Percentiles rank a stretch among this genome's conserved stretches.
These are phyloP conservation scores for Phocides pigmalion DNA, from an alignment of 1,140 invertebrate species.

Conservation along the genomic window DNA sequence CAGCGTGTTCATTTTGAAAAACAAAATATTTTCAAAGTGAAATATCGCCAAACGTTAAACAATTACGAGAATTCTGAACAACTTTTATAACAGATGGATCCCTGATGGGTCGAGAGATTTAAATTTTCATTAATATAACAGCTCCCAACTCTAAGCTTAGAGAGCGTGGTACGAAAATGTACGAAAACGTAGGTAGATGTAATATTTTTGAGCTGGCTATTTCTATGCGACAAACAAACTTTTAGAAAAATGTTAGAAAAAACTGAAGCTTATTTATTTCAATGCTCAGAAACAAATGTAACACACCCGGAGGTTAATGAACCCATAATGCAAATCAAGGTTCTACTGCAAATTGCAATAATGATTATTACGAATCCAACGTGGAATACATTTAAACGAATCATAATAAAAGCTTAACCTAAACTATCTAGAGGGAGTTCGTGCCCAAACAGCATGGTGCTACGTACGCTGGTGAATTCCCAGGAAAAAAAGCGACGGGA, in stretches of 20 bases:
- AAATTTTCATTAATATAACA: constrained; percentile 16
- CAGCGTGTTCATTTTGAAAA: neutral
- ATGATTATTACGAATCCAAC: no score
- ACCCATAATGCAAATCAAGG: no score
- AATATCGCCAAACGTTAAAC: neutral
- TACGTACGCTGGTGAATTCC: no score
- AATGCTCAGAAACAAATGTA: no score
- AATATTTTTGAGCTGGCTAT: neutral
- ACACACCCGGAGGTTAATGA: no score
- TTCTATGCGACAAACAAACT: neutral
- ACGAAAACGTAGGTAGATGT: neutral
- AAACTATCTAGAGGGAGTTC: no score
- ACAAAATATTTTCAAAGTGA: neutral
- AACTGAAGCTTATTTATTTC: no score
- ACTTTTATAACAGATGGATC: constrained; percentile 3
- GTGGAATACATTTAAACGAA: no score
- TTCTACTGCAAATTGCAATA: no score
- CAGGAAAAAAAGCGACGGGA: no score
- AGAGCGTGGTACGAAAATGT: neutral
- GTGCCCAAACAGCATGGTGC: no score
- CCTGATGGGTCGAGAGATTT: constrained; percentile 2
- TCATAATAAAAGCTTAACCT: no score
- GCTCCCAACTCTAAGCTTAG: constrained; percentile 10
- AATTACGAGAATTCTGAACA: neutral
- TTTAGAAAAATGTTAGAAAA: neutral